These are phyloP conservation scores for Phalera bucephala DNA, from an alignment of 2,888 invertebrate species.

Conservation along the genomic window DNA sequence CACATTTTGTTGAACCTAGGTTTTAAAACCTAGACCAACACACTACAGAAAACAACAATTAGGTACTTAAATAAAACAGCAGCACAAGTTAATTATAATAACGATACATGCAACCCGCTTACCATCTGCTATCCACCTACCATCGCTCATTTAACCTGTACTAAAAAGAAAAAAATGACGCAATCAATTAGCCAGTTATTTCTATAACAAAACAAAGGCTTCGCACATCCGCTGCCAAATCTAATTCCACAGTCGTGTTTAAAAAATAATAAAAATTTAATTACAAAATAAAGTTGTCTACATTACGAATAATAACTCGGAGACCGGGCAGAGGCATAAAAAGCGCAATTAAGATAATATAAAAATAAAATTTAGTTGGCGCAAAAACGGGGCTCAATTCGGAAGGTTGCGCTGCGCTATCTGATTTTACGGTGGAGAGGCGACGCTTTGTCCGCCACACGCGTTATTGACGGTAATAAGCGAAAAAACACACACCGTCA, in stretches of 20 bases:
- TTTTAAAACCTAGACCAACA: no score
- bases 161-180: no score
- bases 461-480: no score
- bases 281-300: slow-evolving; percentile 4
- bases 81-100: no score
- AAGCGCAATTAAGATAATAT: slow-evolving; percentile 11
- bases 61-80: no score
- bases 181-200: background rate
- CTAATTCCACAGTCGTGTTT: background rate
- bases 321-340: slow-evolving; percentile 4
- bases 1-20: no score
- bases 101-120: no score
- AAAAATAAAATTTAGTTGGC: slow-evolving; percentile 1
- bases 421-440: slow-evolving; percentile 12
- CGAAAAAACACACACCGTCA: no score
- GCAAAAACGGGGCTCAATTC: slow-evolving; percentile 6
- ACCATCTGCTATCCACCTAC: no score
- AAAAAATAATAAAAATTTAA: slow-evolving; percentile 9
- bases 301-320: slow-evolving; percentile 6
- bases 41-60: no score
- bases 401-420: slow-evolving; percentile 9
- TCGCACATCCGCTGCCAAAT: background rate
- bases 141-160: no score
- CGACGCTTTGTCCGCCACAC: background rate
- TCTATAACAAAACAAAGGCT: background rate